These are phyloP conservation scores for Chromis chromis DNA, from an alignment of 2,797 vertebrate species.

Conservation along the genomic window DNA sequence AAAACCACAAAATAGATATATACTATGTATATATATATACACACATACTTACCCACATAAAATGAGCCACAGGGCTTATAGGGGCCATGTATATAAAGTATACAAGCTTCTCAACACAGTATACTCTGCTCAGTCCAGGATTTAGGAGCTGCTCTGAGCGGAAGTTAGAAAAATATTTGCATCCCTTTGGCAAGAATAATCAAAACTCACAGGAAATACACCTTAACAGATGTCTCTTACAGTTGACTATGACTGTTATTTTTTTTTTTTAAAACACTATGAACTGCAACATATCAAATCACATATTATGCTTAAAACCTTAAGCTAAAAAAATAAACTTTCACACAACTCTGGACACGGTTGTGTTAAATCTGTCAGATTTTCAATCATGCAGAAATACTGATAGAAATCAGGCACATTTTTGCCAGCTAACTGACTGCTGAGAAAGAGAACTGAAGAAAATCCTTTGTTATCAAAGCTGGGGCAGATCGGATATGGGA, in stretches of 20 bases:
- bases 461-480: slow-evolving; percentile 67
- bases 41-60: slow-evolving; percentile 23
- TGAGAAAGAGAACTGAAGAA: slow-evolving; percentile 44
- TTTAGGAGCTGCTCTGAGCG: slow-evolving; percentile 22
- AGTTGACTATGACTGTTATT: not conserved
- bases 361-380: slow-evolving; percentile 1
- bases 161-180: slow-evolving; percentile 48
- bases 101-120: slow-evolving; percentile 46
- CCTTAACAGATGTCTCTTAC: not conserved
- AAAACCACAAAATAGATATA: slow-evolving; percentile 64
- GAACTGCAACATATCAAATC: not conserved
- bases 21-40: not conserved
- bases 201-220: slow-evolving; percentile 2
- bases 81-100: slow-evolving; percentile 52
- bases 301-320: not conserved
- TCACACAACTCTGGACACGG: not conserved
- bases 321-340: not conserved
- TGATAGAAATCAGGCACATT: slow-evolving; percentile 35
- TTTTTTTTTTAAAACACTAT: not conserved
- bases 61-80: slow-evolving; percentile 38
- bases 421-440: slow-evolving; percentile 44
- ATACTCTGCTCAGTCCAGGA: slow-evolving; percentile 34
- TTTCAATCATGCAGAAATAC: slow-evolving; percentile 31
- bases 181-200: slow-evolving; percentile 27
- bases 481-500: slow-evolving; percentile 59